phyloP scores from a whole-genome alignment of 2,113 vertebrate species.

The Pseudopipra pipra region DNA sequence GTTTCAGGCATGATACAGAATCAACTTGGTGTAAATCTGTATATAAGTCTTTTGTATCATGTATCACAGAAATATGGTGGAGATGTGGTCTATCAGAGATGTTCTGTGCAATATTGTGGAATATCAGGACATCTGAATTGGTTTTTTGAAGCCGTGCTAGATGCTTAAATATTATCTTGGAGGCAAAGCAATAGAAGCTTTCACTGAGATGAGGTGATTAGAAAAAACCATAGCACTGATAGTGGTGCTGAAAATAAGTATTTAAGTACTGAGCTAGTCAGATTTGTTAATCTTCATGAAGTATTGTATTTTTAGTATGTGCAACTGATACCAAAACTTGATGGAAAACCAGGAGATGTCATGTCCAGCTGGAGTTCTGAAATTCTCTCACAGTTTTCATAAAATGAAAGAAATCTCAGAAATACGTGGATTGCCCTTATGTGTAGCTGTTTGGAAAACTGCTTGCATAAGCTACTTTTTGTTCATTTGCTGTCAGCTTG shows the following conservation, averaged over 20 bases:
- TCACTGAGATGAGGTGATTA: neutral
- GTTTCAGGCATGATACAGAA: neutral
- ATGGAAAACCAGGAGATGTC: neutral
- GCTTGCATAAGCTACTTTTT: neutral
- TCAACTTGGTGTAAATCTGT: neutral
- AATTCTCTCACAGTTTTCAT: constrained; percentile 2
- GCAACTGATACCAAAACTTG: neutral
- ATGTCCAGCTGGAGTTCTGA: neutral
- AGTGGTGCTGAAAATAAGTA: neutral
- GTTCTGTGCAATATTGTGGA: neutral
- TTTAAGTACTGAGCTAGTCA: neutral
- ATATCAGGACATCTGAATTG: neutral
- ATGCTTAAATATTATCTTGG: neutral
- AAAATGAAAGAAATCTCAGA: neutral
- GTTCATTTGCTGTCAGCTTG: neutral
- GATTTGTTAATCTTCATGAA: neutral
- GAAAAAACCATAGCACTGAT: neutral
- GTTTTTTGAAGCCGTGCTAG: neutral
- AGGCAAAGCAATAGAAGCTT: neutral
- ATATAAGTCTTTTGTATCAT: neutral
- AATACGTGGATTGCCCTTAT: neutral
- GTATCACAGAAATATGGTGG: neutral
- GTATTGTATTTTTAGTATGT: neutral
- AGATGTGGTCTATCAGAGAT: neutral
- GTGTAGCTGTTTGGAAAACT: neutral